A percentile compares a stretch with the other conserved stretches of the same genome.
Conservation (phyloP, 2,113 vertebrate species). For the Triplophysa tibetana region DNA sequence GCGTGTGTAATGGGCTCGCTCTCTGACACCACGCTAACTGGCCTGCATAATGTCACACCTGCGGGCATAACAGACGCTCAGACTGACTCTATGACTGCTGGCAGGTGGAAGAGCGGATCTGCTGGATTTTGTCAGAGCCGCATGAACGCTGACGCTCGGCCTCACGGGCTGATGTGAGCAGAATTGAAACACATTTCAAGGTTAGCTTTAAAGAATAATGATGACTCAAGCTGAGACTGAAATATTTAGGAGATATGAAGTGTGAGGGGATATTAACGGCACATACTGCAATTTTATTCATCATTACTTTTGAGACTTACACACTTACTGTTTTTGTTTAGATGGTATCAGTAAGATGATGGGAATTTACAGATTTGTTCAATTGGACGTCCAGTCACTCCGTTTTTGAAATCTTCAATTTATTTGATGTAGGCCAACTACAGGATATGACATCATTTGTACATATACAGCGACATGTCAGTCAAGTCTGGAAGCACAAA, state of each 20-base stretch:
- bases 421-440: no score
- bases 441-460: no score
- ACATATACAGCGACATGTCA: no score
- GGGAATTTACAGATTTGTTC: no score
- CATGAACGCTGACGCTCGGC: neutral
- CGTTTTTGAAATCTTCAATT: neutral
- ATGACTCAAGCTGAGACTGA: conserved; percentile 31
- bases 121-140: conserved; percentile 7
- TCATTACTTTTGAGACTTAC: conserved; percentile 2
- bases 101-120: conserved; percentile 31
- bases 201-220: conserved; percentile 34
- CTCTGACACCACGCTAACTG: conserved; percentile 24
- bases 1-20: conserved; percentile 30
- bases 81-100: conserved; percentile 15
- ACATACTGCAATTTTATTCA: neutral
- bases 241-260: conserved; percentile 6
- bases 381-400: neutral
- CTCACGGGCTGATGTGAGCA: conserved; percentile 15
- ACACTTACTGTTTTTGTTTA: neutral
- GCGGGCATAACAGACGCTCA: conserved; percentile 38
- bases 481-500: no score
- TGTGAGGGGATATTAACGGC: neutral
- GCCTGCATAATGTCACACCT: conserved; percentile 42
- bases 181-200: conserved; percentile 16
- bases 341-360: neutral